Conservation (phyloP, 2,888 invertebrate genomes). For the Chrysina gloriosa region DNA sequence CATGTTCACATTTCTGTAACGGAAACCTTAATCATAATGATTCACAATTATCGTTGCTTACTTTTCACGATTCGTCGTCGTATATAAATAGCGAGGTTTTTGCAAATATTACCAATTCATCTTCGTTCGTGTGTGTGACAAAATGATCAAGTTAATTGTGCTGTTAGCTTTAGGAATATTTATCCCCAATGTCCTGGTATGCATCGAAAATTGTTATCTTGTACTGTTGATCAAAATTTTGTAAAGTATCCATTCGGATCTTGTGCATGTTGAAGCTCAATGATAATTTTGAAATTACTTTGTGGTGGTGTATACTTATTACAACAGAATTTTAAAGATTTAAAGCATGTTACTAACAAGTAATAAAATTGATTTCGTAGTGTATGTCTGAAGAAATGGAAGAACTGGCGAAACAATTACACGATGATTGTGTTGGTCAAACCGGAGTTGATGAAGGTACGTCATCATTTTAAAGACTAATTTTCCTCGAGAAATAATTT, state of each 20-base stretch:
- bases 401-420: slow-evolving; percentile 60
- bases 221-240: too few species aligned
- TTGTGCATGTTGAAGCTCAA: too few species aligned
- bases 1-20: slow-evolving; percentile 27
- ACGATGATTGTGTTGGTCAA: slow-evolving; percentile 62
- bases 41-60: not conserved
- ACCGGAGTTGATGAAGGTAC: slow-evolving; percentile 62
- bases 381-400: slow-evolving; percentile 57
- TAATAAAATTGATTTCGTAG: slow-evolving; percentile 15
- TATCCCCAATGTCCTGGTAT: slow-evolving; percentile 3
- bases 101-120: not conserved
- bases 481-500: too few species aligned
- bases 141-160: slow-evolving; percentile 5
- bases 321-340: not conserved
- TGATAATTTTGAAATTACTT: too few species aligned
- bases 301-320: too few species aligned
- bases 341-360: too few species aligned
- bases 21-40: slow-evolving; percentile 22
- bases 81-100: slow-evolving; percentile 11
- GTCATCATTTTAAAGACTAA: not conserved
- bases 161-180: slow-evolving; percentile 6
- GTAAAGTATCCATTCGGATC: too few species aligned
- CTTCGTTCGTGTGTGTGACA: not conserved
- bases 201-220: not conserved
- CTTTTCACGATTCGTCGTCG: not conserved